Conservation (phyloP, 1,140 invertebrate species). For the Diplogasteroides magnus region DNA sequence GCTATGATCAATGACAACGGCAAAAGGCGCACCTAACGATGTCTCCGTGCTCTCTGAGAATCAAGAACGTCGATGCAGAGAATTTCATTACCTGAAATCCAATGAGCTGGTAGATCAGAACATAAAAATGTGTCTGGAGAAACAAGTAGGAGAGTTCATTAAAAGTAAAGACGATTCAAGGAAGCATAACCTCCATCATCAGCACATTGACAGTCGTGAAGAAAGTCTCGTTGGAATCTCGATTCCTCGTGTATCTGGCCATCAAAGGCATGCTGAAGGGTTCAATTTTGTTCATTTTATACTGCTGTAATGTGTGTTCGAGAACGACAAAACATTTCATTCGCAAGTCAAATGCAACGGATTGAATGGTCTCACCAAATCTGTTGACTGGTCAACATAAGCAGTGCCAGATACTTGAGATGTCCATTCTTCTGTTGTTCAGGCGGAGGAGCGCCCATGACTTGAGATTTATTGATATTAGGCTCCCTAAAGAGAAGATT, state of each 20-base stretch:
- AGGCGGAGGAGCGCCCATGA: too few relatives aligned
- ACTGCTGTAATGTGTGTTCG: too few relatives aligned
- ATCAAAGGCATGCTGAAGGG: conserved; percentile 37
- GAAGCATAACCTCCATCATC: conserved; percentile 37
- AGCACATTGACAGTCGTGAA: conserved; percentile 36
- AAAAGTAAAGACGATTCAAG: conserved; percentile 20
- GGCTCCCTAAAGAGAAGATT: too few relatives aligned
- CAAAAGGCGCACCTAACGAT: neutral
- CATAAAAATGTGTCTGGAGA: too few relatives aligned
- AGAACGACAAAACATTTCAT: too few relatives aligned
- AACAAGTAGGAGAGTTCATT: conserved; percentile 1
- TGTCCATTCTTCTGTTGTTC: conserved; percentile 6
- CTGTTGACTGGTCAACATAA: conserved; percentile 32
- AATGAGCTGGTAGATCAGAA: too few relatives aligned
- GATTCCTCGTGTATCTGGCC: conserved; percentile 30
- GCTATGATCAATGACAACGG: neutral
- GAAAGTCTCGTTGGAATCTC: conserved; percentile 25
- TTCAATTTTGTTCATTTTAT: neutral
- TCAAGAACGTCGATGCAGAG: neutral
- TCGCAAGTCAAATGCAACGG: neutral
- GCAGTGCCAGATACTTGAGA: conserved; percentile 32
- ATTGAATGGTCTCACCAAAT: conserved; percentile 16
- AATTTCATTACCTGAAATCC: neutral
- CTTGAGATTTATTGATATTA: too few relatives aligned
- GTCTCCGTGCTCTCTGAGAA: neutral